These are phyloP conservation scores for Rhinogobius similis DNA, from an alignment of 2,113 vertebrate species.

Conservation along the genomic window DNA sequence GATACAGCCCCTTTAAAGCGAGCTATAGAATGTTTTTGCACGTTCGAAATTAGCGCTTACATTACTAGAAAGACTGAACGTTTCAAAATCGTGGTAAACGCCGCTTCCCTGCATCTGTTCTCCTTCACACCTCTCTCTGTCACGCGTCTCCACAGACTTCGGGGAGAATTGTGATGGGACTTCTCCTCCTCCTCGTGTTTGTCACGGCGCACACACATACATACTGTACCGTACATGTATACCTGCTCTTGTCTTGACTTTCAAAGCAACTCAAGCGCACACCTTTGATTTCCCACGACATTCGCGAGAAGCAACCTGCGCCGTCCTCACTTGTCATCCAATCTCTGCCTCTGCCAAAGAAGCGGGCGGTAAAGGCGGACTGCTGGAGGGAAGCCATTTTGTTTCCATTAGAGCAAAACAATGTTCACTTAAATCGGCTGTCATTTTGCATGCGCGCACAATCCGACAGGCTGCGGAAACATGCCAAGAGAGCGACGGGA, in stretches of 20 bases:
- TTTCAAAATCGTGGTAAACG: slow-evolving; percentile 56
- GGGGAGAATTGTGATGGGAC: slow-evolving; percentile 67
- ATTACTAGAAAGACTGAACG: neutral
- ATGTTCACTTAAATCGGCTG: slow-evolving; percentile 53
- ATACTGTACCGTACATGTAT: slow-evolving; percentile 10
- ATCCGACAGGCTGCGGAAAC: slow-evolving; percentile 2
- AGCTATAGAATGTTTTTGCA: too few relatives aligned
- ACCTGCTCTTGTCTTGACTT: slow-evolving; percentile 60
- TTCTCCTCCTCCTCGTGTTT: slow-evolving; percentile 57
- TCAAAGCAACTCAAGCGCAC: slow-evolving; percentile 58
- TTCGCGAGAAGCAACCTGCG: slow-evolving; percentile 18
- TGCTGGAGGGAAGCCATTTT: slow-evolving; percentile 51
- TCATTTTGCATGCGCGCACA: slow-evolving; percentile 41
- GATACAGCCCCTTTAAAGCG: too few relatives aligned
- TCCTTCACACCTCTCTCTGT: slow-evolving; percentile 66
- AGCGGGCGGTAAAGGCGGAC: slow-evolving; percentile 36
- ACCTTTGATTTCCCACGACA: slow-evolving; percentile 76
- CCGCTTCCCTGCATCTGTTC: slow-evolving; percentile 71
- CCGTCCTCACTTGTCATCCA: slow-evolving; percentile 62
- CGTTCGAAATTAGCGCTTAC: too few relatives aligned
- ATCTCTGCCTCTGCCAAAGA: slow-evolving; percentile 31
- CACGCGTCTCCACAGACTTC: slow-evolving; percentile 44
- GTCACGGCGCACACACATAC: slow-evolving; percentile 15
- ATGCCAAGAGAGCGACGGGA: slow-evolving; percentile 8
- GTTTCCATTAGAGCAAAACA: slow-evolving; percentile 55